Evolutionary conservation across 2,797 vertebrate genomes (phyloP), one percentile per base, ranked within the genome.

Genomic region (Silurus lanzhouensis): DNA sequence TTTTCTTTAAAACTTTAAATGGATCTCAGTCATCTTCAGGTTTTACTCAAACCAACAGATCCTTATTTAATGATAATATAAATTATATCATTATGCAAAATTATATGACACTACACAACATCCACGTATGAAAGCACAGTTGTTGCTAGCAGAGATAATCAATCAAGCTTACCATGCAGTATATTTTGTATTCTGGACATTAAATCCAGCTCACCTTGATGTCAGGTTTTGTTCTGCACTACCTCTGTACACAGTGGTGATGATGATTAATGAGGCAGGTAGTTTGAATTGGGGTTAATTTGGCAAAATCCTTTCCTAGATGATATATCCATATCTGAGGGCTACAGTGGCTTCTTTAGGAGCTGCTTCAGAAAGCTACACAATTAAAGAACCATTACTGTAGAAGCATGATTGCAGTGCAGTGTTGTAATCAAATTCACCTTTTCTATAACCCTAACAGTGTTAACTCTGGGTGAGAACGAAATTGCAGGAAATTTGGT

Each of bases 301-400:
- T 79, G 14, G 38, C 3, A 27, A 66, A 27, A 60, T 61, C 31
- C 46, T 25, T 63, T 72, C 66, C 14, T 48, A 84, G 9, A 48
- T 12, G 7, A 27, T 25, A 46, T n/a, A 52, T 76, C 71, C 48
- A 66, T 15, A 12, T 76, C 44, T 52, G 64, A 66, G 31, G 71
- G 38, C 46, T 76, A 70, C 2, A 6, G 14, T 80, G 5, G 2
- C n/a, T 68, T 81, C 17, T 57, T 55, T 68, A 46, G 63, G n/a
- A 66, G 38, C 81, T 46, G 81, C 67, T 44, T 61, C 22, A 25
- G 57, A 48, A 83, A 52, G 38, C n/a, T 75, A 22, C 71, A 75
- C 70, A 83, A 74, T 75, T 75, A 66, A 76, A 83, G 60, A 83
- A 61, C 13, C 82, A 55, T 76, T 64, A 55, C 82, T 76, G 71